Conservation (phyloP, 2,797 vertebrate genomes). For the Microhierax caerulescens region DNA sequence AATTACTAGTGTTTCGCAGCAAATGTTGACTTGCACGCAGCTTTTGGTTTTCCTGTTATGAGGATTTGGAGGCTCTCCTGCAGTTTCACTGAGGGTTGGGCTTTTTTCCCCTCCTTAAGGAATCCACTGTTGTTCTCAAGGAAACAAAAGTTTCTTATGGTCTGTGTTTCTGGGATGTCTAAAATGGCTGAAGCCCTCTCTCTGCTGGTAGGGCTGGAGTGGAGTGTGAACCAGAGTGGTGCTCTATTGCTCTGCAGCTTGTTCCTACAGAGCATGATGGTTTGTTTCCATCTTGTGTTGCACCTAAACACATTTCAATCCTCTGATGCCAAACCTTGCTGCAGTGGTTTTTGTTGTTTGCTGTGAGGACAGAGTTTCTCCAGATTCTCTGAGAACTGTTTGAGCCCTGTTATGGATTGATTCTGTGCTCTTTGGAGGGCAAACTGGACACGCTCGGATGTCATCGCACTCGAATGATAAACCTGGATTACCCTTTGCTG, state of each 20-base stretch:
- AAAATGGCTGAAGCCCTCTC: neutral
- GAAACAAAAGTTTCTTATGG: neutral
- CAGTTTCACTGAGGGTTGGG: neutral
- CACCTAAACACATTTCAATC: accelerated
- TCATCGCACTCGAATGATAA: neutral
- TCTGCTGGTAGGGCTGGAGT: neutral
- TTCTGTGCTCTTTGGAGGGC: neutral
- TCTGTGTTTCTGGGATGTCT: neutral
- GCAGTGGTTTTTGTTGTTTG: neutral
- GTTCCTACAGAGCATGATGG: accelerated
- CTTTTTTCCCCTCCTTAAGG: neutral
- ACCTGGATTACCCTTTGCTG: neutral
- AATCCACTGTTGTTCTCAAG: neutral
- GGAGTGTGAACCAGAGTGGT: accelerated
- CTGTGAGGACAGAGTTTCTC: neutral
- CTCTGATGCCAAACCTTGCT: accelerated
- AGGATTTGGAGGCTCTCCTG: neutral
- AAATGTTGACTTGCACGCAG: neutral
- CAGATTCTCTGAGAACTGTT: neutral
- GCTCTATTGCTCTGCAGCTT: neutral
- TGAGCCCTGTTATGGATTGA: neutral
- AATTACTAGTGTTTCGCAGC: neutral
- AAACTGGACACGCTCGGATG: accelerated
- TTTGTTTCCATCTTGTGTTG: neutral
- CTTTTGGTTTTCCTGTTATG: neutral